Conservation (phyloP, 2,113 vertebrate genomes). For the Nesoenas mayeri region DNA sequence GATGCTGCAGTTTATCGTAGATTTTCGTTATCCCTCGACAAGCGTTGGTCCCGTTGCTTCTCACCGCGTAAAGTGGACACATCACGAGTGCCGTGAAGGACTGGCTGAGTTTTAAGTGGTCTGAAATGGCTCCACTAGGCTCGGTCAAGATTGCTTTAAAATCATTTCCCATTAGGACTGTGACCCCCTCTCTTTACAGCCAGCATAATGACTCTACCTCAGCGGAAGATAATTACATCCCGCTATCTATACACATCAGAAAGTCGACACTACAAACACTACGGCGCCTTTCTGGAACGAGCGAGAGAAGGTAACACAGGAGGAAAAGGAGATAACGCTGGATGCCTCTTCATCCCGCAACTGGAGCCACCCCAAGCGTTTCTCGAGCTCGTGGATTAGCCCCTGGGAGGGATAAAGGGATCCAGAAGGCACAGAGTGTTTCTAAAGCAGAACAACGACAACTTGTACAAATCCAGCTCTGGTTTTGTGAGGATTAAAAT, state of each 20-base stretch:
- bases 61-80: not conserved
- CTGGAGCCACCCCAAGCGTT: not conserved
- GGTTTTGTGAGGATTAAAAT: slow-evolving; percentile 68
- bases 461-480: slow-evolving; percentile 59
- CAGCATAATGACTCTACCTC: slow-evolving; percentile 11
- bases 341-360: not conserved
- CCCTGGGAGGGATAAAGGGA: slow-evolving; percentile 34
- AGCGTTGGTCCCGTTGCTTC: slow-evolving; percentile 8
- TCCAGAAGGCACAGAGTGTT: slow-evolving; percentile 36
- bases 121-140: slow-evolving; percentile 58
- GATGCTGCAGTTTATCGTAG: not conserved
- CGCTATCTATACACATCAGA: slow-evolving; percentile 31
- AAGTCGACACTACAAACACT: not conserved
- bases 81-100: slow-evolving; percentile 34
- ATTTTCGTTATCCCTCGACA: slow-evolving; percentile 17
- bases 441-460: slow-evolving; percentile 55
- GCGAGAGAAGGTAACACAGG: not conserved
- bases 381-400: not conserved
- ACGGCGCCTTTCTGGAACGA: not conserved
- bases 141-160: slow-evolving; percentile 62
- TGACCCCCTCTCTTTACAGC: slow-evolving; percentile 39
- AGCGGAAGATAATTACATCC: slow-evolving; percentile 46
- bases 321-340: not conserved
- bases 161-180: slow-evolving; percentile 53
- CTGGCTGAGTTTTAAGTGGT: slow-evolving; percentile 47